phyloP scores from a whole-genome alignment of 1,140 invertebrate species.

The Dolichoris vasculosae region DNA sequence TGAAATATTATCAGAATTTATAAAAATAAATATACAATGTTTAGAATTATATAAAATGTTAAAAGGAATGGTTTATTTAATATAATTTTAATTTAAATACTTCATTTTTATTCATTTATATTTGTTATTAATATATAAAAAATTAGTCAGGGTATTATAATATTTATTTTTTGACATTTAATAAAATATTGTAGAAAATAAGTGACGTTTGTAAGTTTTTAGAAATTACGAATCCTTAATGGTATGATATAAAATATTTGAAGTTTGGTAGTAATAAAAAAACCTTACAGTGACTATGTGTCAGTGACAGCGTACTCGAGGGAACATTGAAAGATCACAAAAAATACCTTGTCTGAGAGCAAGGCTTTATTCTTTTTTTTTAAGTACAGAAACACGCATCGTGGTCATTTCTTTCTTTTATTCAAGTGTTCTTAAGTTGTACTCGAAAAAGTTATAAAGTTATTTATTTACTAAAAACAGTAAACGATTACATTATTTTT shows the following conservation, averaged over 20 bases:
- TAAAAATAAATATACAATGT: too few relatives aligned
- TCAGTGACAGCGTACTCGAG: slow-evolving; percentile 7
- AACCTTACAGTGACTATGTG: slow-evolving; percentile 14
- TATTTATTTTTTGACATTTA: too few relatives aligned
- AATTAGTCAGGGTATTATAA: too few relatives aligned
- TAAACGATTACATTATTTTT: too few relatives aligned
- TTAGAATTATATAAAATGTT: too few relatives aligned
- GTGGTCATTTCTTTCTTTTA: slow-evolving; percentile 15
- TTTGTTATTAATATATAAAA: too few relatives aligned
- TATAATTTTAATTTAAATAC: too few relatives aligned
- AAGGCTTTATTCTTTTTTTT: slow-evolving; percentile 23
- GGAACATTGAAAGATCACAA: slow-evolving; percentile 14
- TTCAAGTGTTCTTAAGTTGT: slow-evolving; percentile 4
- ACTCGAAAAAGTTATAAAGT: slow-evolving; percentile 16
- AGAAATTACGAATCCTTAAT: background rate
- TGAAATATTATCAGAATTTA: too few relatives aligned
- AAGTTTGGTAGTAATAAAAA: slow-evolving; percentile 5
- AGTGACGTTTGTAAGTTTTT: background rate
- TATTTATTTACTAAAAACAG: background rate
- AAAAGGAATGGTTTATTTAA: too few relatives aligned
- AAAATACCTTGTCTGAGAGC: slow-evolving; percentile 35
- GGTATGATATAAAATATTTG: background rate
- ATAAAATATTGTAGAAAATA: background rate
- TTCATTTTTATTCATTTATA: too few relatives aligned
- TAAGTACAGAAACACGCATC: background rate